Percentiles rank a stretch among this genome's conserved stretches.
These are phyloP conservation scores for Heterotis niloticus DNA, from an alignment of 2,113 vertebrate species.

Conservation along the genomic window DNA sequence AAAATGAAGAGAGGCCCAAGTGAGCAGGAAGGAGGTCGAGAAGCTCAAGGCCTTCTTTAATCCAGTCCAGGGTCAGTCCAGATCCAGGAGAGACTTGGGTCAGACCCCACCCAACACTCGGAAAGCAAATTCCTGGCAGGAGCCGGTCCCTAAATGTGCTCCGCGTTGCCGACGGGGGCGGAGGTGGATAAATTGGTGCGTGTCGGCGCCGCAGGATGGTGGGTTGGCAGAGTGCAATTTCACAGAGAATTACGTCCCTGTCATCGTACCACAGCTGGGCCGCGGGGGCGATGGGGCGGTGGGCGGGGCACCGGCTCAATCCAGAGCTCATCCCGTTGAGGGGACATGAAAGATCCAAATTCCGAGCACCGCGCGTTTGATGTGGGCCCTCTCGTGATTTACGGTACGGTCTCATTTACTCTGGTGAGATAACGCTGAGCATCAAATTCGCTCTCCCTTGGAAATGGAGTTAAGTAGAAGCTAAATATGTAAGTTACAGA, in stretches of 20 bases:
- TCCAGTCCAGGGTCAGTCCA: too few species aligned
- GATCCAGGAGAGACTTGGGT: neutral
- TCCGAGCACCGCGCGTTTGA: neutral
- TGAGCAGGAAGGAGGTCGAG: neutral
- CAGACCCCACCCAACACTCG: neutral
- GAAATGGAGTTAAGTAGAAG: too few species aligned
- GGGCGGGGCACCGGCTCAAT: neutral
- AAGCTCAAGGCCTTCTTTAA: neutral
- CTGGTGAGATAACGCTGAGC: neutral
- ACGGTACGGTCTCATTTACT: neutral
- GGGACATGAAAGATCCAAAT: neutral
- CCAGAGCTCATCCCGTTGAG: neutral
- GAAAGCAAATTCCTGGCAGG: neutral
- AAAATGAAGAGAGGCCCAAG: neutral
- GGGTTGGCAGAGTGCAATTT: slow-evolving; percentile 8
- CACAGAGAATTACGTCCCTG: slow-evolving; percentile 26
- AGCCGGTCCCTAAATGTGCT: neutral
- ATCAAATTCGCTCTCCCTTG: neutral
- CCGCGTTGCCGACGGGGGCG: neutral
- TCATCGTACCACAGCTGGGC: neutral
- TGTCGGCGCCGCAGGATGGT: neutral
- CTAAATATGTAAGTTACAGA: too few species aligned
- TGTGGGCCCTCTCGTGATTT: neutral
- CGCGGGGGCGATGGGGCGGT: neutral
- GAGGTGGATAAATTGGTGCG: neutral